A percentile compares a stretch with the other conserved stretches of the same genome.
Conservation (phyloP, 2,113 vertebrate genomes). For the Andinoacara biseriatus region DNA sequence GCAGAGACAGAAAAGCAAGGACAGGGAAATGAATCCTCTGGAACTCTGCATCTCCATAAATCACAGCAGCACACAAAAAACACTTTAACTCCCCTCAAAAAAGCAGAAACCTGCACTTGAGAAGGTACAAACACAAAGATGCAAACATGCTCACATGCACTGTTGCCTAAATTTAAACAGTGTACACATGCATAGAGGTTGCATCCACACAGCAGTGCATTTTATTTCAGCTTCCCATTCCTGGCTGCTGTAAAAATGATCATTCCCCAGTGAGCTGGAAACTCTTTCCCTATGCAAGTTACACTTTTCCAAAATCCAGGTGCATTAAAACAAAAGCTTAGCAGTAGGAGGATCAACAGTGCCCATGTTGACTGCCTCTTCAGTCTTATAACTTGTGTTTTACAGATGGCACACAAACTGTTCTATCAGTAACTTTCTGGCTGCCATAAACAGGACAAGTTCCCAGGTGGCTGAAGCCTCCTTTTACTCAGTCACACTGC, state of each 20-base stretch:
- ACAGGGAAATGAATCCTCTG: conserved; percentile 46
- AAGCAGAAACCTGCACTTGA: background rate
- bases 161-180: background rate
- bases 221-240: conserved; percentile 29
- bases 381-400: background rate
- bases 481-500: background rate
- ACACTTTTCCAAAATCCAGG: background rate
- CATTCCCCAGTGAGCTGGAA: conserved; percentile 16
- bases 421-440: background rate
- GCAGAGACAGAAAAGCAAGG: conserved; percentile 38
- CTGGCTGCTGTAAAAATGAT: conserved; percentile 9
- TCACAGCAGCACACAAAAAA: conserved; percentile 9
- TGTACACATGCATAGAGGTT: background rate
- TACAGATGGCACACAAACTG: background rate
- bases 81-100: background rate
- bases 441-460: background rate
- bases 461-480: background rate
- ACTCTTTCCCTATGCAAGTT: background rate
- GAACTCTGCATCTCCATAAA: conserved; percentile 37
- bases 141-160: background rate
- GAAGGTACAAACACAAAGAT: background rate
- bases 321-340: background rate
- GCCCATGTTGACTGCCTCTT: too few relatives aligned
- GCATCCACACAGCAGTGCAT: background rate
- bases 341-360: background rate